Evolutionary conservation across 2,797 vertebrate genomes (phyloP), one percentile per base, ranked within the genome.

Genomic region (Thunnus albacares): DNA sequence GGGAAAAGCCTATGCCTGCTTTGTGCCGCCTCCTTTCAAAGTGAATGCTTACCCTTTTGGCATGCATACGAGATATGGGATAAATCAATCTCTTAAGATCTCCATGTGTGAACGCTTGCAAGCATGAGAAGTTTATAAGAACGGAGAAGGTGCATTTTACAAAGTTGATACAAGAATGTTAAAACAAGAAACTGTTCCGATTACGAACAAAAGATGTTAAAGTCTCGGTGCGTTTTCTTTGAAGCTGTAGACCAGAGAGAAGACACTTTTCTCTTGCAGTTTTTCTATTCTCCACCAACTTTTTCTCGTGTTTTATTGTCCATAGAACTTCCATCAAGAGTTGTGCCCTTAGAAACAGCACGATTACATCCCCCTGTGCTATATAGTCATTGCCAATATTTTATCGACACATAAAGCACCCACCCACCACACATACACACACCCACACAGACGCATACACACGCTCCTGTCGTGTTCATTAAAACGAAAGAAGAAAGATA

Each of bases 21-120:
- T 75, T 84, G 71, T 73, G 64, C 63, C 26, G 20, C 71, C 7
- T 20, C 70, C 52, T 77, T 76, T 83, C 63, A 79, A 88, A 77
- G 72, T 1, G 18, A 82, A 49, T 43, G 15, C 82, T 90, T 76
- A 81, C 73, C 43, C 56, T 85, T 70, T 64, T 71, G 59, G 45
- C 47, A 22, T 20, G 62, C 43, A 5, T 67, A 73, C 75, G 55
- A 79, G 58, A 45, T 57, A 53, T 11, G 38, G 61, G 68, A 67
- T 33, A 18, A 83, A 77, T 60, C 13, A 5, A n/a, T 63, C 43
- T 77, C 77, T 38, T 30, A 45, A 67, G 75, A 85, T 86, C 60
- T 81, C 73, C 43, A 35, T 18, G 11, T 59, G 56, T 12, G 55
- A 77, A 57, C 14, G 8, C n/a, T 47, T 71, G 38, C 33, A 45